Conservation (phyloP, 2,888 invertebrate species). For the Yponomeuta sedellus region DNA sequence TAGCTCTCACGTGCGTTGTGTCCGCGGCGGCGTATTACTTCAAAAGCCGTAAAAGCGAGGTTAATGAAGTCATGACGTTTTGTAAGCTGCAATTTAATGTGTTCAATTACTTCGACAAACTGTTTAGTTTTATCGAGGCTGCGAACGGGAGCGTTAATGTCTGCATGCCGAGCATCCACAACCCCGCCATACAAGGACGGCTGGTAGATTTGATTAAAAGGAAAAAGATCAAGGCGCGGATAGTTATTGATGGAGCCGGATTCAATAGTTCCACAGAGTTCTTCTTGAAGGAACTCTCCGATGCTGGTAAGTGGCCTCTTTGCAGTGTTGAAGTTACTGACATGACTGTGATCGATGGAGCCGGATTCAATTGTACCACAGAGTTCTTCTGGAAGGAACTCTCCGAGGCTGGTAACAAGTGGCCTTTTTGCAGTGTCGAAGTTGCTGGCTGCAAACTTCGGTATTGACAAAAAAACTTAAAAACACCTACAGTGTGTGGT, state of each 20-base stretch:
- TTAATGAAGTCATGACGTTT: conserved; percentile 71
- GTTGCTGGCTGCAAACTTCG: too few species aligned
- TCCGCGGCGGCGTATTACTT: conserved; percentile 64
- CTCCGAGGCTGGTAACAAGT: too few species aligned
- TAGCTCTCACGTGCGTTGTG: conserved; percentile 60
- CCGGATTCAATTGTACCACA: too few species aligned
- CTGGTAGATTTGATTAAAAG: conserved; percentile 51
- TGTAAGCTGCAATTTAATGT: conserved; percentile 67
- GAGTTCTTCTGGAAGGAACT: too few species aligned
- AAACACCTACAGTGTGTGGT: too few species aligned
- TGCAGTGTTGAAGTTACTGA: too few species aligned
- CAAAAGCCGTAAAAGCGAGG: conserved; percentile 49
- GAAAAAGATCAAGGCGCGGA: conserved; percentile 54
- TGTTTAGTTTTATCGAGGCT: conserved; percentile 59
- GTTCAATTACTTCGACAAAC: conserved; percentile 62
- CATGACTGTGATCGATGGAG: too few species aligned
- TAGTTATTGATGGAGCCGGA: conserved; percentile 59
- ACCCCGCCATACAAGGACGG: conserved; percentile 63
- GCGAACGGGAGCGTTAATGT: conserved; percentile 55
- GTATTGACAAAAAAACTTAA: too few species aligned
- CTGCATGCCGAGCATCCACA: conserved; percentile 69
- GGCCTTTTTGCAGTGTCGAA: too few species aligned
- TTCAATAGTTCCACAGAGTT: conserved; percentile 58
- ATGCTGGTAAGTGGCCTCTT: conserved; percentile 47
- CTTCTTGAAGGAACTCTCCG: conserved; percentile 57